These are phyloP conservation scores for Neuroterus valhalla DNA, from an alignment of 1,140 invertebrate genomes.

Conservation along the genomic window DNA sequence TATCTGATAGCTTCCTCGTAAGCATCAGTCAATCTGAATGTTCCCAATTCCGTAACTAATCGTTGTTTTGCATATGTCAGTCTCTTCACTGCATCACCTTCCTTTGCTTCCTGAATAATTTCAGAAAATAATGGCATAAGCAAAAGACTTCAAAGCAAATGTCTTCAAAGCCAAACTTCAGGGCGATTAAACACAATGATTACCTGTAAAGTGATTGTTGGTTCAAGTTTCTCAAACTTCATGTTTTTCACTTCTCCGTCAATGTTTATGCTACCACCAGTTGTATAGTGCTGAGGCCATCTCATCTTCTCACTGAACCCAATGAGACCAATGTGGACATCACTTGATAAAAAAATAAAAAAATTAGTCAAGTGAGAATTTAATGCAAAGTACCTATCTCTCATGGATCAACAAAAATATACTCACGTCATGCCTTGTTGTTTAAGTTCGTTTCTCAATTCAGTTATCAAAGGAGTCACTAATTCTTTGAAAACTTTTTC, in stretches of 20 bases:
- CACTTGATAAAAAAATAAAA: conserved; percentile 62
- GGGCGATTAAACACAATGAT: conserved; percentile 23
- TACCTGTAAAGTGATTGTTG: conserved; percentile 60
- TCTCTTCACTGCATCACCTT: conserved; percentile 48
- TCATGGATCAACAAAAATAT: conserved; percentile 3
- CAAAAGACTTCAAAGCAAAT: too few relatives aligned
- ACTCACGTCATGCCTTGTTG: conserved; percentile 78
- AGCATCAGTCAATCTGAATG: conserved; percentile 70
- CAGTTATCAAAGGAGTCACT: conserved; percentile 67
- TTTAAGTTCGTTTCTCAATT: conserved; percentile 72
- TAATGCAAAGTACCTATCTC: conserved; percentile 35
- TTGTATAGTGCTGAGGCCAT: conserved; percentile 77
- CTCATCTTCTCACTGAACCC: conserved; percentile 76
- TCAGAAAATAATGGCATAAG: conserved; percentile 35
- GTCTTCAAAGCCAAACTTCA: not conserved
- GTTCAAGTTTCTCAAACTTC: conserved; percentile 64
- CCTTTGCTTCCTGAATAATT: conserved; percentile 61
- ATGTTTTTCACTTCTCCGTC: conserved; percentile 76
- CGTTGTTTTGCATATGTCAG: conserved; percentile 61
- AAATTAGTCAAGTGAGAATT: not conserved
- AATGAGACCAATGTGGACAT: conserved; percentile 77
- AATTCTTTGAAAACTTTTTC: conserved; percentile 74
- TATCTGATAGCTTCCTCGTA: conserved; percentile 77
- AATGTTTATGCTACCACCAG: conserved; percentile 76
- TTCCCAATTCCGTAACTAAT: conserved; percentile 66